Percentiles rank a stretch among this genome's conserved stretches.
phyloP scores from a whole-genome alignment of 2,113 vertebrate genomes.

The Narcine bancroftii region DNA sequence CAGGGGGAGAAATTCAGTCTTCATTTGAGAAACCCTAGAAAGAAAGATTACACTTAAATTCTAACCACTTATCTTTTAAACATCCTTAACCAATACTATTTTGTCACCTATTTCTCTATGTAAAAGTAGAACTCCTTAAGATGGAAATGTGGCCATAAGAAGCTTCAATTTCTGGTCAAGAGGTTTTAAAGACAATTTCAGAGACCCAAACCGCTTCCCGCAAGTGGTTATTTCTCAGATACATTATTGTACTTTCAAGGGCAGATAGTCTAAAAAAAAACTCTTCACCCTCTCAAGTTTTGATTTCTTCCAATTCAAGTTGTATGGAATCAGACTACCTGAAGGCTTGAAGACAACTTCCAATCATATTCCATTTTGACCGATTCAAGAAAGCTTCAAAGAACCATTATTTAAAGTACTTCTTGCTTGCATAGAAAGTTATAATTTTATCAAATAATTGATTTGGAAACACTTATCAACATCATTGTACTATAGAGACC shows the following conservation, averaged over 20 bases:
- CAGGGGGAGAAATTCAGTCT: conserved; percentile 94
- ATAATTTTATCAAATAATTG: background rate
- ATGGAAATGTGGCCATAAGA: background rate
- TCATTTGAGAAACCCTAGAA: conserved; percentile 82
- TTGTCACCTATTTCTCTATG: background rate
- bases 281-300: background rate
- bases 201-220: background rate
- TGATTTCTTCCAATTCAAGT: background rate
- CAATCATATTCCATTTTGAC: background rate
- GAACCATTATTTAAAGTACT: background rate
- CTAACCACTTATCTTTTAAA: conserved; percentile 9
- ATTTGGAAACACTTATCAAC: background rate
- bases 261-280: background rate
- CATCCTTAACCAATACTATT: conserved; percentile 3
- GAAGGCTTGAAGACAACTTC: too few relatives aligned
- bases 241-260: background rate
- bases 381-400: too few relatives aligned
- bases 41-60: conserved; percentile 37
- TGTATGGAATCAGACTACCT: background rate
- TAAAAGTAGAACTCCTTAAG: background rate
- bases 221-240: background rate
- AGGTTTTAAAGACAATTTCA: background rate
- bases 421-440: background rate
- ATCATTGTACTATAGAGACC: background rate
- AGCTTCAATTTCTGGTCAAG: background rate